phyloP scores from a whole-genome alignment of 1,140 invertebrate species.

The Magallana gigas region DNA sequence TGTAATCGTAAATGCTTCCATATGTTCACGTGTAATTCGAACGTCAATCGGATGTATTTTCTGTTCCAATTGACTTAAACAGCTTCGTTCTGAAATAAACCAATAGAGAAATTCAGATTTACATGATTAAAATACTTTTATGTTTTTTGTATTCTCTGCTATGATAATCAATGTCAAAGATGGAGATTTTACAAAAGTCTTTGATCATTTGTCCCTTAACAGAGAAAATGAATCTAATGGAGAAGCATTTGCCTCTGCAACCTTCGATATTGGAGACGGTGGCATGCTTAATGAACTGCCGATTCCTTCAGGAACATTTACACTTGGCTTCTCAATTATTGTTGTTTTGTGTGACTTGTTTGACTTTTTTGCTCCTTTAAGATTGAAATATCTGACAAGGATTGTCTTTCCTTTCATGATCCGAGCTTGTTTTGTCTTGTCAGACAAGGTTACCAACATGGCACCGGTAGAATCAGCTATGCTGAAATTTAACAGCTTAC shows the following conservation, averaged over 20 bases:
- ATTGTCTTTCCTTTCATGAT: not conserved
- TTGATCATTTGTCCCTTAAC: not conserved
- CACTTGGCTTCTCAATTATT: not conserved
- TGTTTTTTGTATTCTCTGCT: not conserved
- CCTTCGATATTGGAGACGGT: not conserved
- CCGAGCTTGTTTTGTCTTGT: not conserved
- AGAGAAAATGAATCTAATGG: not conserved
- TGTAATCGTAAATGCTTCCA: not conserved
- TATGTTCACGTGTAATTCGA: not conserved
- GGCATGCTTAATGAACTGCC: constrained; percentile 7
- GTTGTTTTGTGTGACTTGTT: not conserved
- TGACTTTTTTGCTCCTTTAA: not conserved
- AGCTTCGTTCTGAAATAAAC: not conserved
- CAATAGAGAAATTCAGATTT: not conserved
- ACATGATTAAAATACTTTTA: not conserved
- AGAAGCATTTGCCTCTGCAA: not conserved
- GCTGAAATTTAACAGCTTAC: constrained; percentile 4
- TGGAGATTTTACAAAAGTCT: not conserved
- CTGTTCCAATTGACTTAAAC: not conserved
- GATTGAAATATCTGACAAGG: not conserved
- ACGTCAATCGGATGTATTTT: not conserved
- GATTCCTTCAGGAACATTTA: not conserved
- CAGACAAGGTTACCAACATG: not conserved
- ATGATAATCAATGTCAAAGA: not conserved
- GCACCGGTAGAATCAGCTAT: not conserved